Conservation (phyloP, 2,797 vertebrate genomes). For the Danio kyathit region DNA sequence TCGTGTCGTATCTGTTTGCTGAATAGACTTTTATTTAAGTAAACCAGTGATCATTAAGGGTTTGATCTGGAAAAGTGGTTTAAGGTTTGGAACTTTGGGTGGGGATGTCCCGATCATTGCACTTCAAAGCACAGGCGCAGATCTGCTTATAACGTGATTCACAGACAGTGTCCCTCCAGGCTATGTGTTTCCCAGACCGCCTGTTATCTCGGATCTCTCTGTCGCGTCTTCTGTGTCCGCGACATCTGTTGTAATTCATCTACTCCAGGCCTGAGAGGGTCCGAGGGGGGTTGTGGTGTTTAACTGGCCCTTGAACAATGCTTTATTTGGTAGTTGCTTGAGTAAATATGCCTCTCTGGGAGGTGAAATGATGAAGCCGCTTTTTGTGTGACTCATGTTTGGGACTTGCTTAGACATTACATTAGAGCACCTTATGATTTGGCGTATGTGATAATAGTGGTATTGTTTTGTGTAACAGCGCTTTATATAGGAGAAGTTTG, state of each 20-base stretch:
- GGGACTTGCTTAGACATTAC: neutral
- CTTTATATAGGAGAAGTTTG: constrained; percentile 9
- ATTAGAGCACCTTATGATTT: neutral
- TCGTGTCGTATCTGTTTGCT: neutral
- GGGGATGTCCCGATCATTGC: constrained; percentile 38
- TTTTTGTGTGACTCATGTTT: constrained; percentile 17
- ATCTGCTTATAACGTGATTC: constrained; percentile 10
- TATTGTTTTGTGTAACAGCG: neutral
- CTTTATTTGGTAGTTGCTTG: constrained; percentile 56
- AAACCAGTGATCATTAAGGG: neutral
- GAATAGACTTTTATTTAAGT: neutral
- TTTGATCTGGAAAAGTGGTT: neutral
- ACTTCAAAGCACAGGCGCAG: constrained; percentile 12
- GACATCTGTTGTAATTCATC: constrained; percentile 35
- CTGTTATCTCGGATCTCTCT: constrained; percentile 34
- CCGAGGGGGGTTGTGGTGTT: constrained; percentile 10
- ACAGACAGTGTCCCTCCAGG: neutral
- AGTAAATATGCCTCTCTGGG: constrained; percentile 22
- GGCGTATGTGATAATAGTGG: neutral
- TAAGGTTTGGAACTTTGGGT: constrained; percentile 43
- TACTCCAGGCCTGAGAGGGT: neutral
- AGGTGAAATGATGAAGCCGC: neutral
- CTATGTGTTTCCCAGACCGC: neutral
- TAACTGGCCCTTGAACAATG: neutral
- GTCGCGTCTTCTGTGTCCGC: constrained; percentile 4